A percentile compares a stretch with the other conserved stretches of the same genome.
Conservation (phyloP, 2,888 invertebrate species). For the Drosophila kambysellisi region DNA sequence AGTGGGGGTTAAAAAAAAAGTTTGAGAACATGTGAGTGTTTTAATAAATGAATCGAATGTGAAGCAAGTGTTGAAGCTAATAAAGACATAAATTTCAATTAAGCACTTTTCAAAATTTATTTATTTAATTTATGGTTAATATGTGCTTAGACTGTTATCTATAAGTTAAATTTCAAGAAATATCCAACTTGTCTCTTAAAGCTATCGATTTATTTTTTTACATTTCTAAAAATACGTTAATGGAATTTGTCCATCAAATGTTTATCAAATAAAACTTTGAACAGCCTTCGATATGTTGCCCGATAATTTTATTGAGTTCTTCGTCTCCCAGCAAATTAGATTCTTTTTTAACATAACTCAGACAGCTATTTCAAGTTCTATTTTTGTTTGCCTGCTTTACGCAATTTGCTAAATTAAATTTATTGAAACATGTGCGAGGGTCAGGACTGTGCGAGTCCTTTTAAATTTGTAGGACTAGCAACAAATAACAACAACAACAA, state of each 20-base stretch:
- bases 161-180: not conserved
- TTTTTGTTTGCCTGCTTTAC: constrained; percentile 2
- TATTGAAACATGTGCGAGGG: constrained; percentile 26
- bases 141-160: not conserved
- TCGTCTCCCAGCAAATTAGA: not conserved
- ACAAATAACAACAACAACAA: constrained; percentile 35
- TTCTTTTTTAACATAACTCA: constrained; percentile 3
- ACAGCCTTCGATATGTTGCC: not conserved
- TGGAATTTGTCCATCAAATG: not conserved
- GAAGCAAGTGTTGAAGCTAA: not conserved
- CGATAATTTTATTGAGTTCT: constrained; percentile 1
- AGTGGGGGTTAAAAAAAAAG: not conserved
- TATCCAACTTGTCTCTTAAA: not conserved
- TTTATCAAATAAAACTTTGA: not conserved
- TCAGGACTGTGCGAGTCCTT: constrained; percentile 18
- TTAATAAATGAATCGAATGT: not conserved
- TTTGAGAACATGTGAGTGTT: not conserved
- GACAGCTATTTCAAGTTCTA: not conserved
- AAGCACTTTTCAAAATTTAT: no score
- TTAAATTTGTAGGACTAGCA: constrained; percentile 26
- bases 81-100: not conserved
- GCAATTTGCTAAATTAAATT: constrained; percentile 41
- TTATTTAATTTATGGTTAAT: not conserved
- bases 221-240: not conserved
- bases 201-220: not conserved